Base-by-base conservation (phyloP, 2,113 vertebrate genomes). In the Caranx ignobilis region DNA sequence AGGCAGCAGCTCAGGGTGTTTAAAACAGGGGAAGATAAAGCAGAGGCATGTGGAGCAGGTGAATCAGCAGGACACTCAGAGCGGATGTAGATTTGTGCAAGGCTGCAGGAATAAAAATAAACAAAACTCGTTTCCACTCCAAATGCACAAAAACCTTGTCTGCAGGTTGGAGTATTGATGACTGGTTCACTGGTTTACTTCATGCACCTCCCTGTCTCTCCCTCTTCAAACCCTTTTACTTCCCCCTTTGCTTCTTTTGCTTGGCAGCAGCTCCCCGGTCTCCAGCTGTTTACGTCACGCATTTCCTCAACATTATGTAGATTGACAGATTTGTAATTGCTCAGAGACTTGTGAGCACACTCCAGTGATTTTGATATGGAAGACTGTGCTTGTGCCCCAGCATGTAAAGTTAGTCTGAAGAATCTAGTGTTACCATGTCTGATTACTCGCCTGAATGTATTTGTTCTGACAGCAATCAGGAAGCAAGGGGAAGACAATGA, bases 271-370 rank as follows among this genome's bases (percentile, higher is more conserved):
- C 48, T 87, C 68, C 74, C 65, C 1, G 7, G 62, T 77, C 72
- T 87, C 77, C 71, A 78, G 83, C 78, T 86, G 84, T 89, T 83
- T 70, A 48, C 47, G 45, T 78, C 83, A 71, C 16, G 21, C 82
- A 80, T 88, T 87, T 87, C 82, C 63, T 89, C 71, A 35, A 69
- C 81, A 79, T 91, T 77, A 91, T 87, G 59, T 57, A 62, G 88
- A 90, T 65, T 91, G 92, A 89, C 89, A 91, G 77, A 78, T 85
- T 82, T 87, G 75, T 92, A 92, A 93, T 93, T 91, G 85, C 90
- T 86, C 50, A 1, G 84, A 86, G 86, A 78, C 74, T 86, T 69
- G 37, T 68, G 57, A 85, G 82, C 26, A 37, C 80, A 77, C 89
- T 78, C 82, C 52, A 48, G 71, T 66, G 73, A 66, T 82, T 86